These are phyloP conservation scores for Nineta flava DNA, from an alignment of 2,888 invertebrate genomes.

Conservation along the genomic window DNA sequence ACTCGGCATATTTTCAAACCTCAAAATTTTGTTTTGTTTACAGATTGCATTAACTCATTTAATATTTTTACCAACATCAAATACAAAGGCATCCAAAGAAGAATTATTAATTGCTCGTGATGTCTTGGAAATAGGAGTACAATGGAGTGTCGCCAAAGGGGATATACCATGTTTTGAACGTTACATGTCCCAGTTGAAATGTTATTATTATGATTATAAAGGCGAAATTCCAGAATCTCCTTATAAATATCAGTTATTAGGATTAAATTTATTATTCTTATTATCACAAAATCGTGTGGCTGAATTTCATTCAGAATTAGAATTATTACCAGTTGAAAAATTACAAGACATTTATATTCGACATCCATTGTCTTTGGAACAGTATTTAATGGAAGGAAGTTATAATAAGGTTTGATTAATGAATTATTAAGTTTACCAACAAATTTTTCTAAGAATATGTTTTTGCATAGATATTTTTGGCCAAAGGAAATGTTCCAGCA, in stretches of 20 bases:
- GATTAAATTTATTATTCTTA: conserved; percentile 83
- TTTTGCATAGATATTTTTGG: conserved; percentile 57
- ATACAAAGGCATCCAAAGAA: conserved; percentile 54
- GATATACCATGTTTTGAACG: conserved; percentile 94
- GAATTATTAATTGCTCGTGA: conserved; percentile 78
- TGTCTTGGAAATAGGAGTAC: conserved; percentile 88
- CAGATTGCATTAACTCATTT: conserved; percentile 72
- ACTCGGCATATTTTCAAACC: conserved; percentile 4
- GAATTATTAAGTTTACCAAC: background rate
- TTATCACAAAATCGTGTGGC: conserved; percentile 92
- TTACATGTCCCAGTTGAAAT: conserved; percentile 93
- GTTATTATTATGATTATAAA: conserved; percentile 86
- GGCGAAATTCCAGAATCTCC: conserved; percentile 76
- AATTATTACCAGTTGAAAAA: conserved; percentile 78
- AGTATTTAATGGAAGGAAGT: conserved; percentile 98
- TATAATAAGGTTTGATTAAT: conserved; percentile 68
- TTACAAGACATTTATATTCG: conserved; percentile 90
- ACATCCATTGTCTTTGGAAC: conserved; percentile 90
- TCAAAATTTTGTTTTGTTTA: conserved; percentile 20
- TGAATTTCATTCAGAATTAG: conserved; percentile 96
- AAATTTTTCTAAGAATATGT: conserved; percentile 1
- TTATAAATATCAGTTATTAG: conserved; percentile 87
- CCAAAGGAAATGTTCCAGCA: conserved; percentile 91
- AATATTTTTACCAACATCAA: conserved; percentile 71
- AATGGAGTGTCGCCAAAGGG: conserved; percentile 83